A percentile compares a stretch with the other conserved stretches of the same genome.
Evolutionary conservation across 1,140 invertebrate genomes (phyloP).

Genomic region (Aleiodes sp.): DNA sequence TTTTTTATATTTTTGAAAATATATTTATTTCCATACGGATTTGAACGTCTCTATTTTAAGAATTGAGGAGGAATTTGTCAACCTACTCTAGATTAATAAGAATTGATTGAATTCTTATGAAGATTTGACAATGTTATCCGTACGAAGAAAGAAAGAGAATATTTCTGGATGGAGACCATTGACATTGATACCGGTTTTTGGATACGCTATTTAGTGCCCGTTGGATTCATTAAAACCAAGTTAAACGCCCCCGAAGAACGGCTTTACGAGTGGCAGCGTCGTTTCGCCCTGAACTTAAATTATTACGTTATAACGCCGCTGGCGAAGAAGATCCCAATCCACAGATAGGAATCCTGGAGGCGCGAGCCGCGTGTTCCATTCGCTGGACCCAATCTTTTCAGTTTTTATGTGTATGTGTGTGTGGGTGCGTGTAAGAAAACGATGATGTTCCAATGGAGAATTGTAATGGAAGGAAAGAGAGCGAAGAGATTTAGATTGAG

Average conservation of each 20-base stretch:
- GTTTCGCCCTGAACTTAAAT: slow-evolving; percentile 42
- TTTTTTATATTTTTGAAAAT: too few relatives aligned
- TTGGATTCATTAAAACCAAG: slow-evolving; percentile 50
- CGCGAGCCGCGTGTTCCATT: slow-evolving; percentile 13
- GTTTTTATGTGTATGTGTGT: neutral
- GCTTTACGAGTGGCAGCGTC: slow-evolving; percentile 43
- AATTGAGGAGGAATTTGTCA: too few relatives aligned
- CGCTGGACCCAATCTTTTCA: neutral
- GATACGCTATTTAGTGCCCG: neutral
- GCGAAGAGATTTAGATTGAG: neutral
- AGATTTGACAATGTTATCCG: too few relatives aligned
- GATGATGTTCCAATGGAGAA: neutral
- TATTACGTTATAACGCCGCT: slow-evolving; percentile 48
- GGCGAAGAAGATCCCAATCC: slow-evolving; percentile 29
- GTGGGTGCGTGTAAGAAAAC: neutral
- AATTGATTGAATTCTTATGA: too few relatives aligned
- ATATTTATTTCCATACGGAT: too few relatives aligned
- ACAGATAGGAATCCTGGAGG: slow-evolving; percentile 34
- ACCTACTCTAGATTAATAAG: too few relatives aligned
- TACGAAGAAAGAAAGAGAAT: neutral
- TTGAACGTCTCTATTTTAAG: too few relatives aligned
- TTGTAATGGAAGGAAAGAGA: neutral
- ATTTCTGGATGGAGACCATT: neutral
- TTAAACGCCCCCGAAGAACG: slow-evolving; percentile 45
- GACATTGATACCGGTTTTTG: neutral